These are phyloP conservation scores for Eupithecia exiguata DNA, from an alignment of 2,888 invertebrate genomes.

Conservation along the genomic window DNA sequence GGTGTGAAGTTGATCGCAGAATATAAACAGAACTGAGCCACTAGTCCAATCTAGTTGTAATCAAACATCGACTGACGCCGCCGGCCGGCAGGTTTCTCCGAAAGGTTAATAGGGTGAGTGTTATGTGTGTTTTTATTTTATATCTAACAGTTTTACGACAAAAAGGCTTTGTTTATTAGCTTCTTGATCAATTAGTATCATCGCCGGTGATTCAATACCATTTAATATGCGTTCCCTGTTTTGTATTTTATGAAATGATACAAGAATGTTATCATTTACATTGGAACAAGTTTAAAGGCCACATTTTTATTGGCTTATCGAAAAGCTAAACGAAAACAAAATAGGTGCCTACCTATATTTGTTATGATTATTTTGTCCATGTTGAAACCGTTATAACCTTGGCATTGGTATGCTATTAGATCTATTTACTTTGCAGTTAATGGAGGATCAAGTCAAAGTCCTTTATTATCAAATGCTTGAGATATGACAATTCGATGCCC, in stretches of 20 bases:
- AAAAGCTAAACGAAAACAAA: not conserved
- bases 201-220: not conserved
- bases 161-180: not conserved
- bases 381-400: not conserved
- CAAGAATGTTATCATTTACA: no score
- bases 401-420: not conserved
- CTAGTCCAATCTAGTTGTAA: not conserved
- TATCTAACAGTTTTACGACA: not conserved
- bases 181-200: not conserved
- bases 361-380: no score
- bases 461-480: not conserved
- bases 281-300: no score
- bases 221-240: not conserved
- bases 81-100: not conserved
- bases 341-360: not conserved
- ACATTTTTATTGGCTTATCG: not conserved
- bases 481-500: no score
- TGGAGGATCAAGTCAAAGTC: not conserved
- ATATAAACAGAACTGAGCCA: constrained; percentile 1
- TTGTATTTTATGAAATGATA: no score
- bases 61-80: constrained; percentile 2
- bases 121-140: not conserved
- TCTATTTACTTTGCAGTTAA: not conserved
- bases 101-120: not conserved
- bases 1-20: not conserved